These are phyloP conservation scores for Astropecten irregularis DNA, from an alignment of 53 echinoderm and acorn worm genomes.

Conservation along the genomic window DNA sequence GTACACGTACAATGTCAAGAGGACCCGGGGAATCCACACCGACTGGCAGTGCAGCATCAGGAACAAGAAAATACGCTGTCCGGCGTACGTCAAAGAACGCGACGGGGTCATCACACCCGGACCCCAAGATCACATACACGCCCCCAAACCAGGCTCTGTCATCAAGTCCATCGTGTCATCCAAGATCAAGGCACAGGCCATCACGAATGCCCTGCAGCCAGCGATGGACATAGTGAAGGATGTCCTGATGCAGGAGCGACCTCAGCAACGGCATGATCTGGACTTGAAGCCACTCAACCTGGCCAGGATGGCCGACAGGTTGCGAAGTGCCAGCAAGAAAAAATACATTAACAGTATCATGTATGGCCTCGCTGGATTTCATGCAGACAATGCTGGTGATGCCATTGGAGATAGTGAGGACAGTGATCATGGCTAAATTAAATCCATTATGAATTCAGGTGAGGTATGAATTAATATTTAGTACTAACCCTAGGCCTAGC, in stretches of 20 bases:
- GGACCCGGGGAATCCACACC: background rate
- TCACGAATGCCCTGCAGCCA: background rate
- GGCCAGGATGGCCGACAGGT: slow-evolving; percentile 31
- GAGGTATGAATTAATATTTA: background rate
- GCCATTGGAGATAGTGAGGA: background rate
- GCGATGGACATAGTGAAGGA: slow-evolving; percentile 24
- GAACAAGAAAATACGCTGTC: slow-evolving; percentile 15
- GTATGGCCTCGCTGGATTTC: slow-evolving; percentile 11
- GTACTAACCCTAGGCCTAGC: too few relatives aligned
- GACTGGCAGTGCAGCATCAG: slow-evolving; percentile 53
- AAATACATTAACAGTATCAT: slow-evolving; percentile 12
- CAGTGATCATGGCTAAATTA: slow-evolving; percentile 9
- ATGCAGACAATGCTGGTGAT: background rate
- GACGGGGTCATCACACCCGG: slow-evolving; percentile 12
- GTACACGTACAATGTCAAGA: slow-evolving; percentile 29
- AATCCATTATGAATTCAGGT: background rate
- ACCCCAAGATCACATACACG: slow-evolving; percentile 13
- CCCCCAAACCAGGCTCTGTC: slow-evolving; percentile 16
- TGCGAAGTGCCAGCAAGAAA: background rate
- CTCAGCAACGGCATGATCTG: background rate
- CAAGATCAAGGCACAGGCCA: slow-evolving; percentile 20
- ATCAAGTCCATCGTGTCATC: slow-evolving; percentile 14
- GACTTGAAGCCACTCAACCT: slow-evolving; percentile 28
- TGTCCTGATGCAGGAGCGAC: slow-evolving; percentile 15
- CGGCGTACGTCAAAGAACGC: slow-evolving; percentile 1